Conservation (phyloP, 2,888 invertebrate genomes). For the Tipula lateralis region DNA sequence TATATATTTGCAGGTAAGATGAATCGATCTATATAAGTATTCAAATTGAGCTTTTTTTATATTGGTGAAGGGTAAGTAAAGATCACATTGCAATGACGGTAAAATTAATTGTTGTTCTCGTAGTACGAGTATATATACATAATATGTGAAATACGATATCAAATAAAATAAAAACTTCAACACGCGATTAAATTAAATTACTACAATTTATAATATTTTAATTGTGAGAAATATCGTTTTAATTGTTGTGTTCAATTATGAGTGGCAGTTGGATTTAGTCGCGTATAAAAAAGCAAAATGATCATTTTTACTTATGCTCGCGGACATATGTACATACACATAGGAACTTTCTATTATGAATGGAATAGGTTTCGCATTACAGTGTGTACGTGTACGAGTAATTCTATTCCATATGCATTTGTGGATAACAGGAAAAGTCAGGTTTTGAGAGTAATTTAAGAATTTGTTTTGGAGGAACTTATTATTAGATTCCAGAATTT, state of each 20-base stretch:
- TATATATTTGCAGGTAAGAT: neutral
- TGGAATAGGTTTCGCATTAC: neutral
- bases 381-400: too few species aligned
- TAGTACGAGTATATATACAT: constrained; percentile 2
- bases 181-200: constrained; percentile 15
- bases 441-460: neutral
- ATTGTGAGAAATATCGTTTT: neutral
- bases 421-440: neutral
- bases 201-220: neutral
- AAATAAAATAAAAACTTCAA: neutral
- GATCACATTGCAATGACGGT: constrained; percentile 7
- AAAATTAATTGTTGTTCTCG: neutral
- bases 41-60: neutral
- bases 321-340: neutral
- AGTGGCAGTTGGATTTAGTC: neutral
- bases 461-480: neutral
- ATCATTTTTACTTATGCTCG: neutral
- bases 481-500: too few species aligned
- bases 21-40: neutral
- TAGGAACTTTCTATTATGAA: too few species aligned
- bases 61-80: neutral
- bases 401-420: neutral
- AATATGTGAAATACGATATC: neutral
- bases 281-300: neutral
- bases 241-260: neutral